Evolutionary conservation across 2,113 vertebrate species (phyloP).

Genomic region (Hippocampus zosterae): DNA sequence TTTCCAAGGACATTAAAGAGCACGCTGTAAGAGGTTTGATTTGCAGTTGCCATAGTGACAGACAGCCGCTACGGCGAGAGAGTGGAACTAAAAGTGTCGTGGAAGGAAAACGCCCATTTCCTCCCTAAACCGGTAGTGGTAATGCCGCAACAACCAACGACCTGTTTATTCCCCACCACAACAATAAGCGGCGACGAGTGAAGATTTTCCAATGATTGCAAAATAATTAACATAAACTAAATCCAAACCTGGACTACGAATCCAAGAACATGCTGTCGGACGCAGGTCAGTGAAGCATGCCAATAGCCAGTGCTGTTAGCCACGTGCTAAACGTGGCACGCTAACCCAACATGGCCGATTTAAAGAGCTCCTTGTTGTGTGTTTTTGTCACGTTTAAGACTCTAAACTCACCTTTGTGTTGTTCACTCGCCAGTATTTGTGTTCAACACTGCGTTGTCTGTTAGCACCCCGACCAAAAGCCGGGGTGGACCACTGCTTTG

Average conservation of each 20-base stretch:
- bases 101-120: slow-evolving; percentile 45
- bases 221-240: neutral
- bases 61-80: neutral
- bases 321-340: slow-evolving; percentile 48
- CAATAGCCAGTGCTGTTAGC: neutral
- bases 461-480: neutral
- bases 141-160: slow-evolving; percentile 4
- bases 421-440: neutral
- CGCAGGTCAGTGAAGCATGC: slow-evolving; percentile 55
- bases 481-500: neutral
- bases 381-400: neutral
- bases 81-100: neutral
- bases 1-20: neutral
- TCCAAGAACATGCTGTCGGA: slow-evolving; percentile 65
- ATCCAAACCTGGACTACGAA: neutral
- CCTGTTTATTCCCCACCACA: slow-evolving; percentile 37
- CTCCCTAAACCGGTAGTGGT: slow-evolving; percentile 51
- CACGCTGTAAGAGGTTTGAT: neutral
- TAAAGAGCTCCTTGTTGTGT: slow-evolving; percentile 25
- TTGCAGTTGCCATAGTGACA: neutral
- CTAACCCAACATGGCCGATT: slow-evolving; percentile 14
- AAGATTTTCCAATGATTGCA: neutral
- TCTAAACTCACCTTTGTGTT: neutral
- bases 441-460: neutral
- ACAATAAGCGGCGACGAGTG: slow-evolving; percentile 39